phyloP scores from a whole-genome alignment of 2,797 vertebrate genomes.

The Ciconia nigra region DNA sequence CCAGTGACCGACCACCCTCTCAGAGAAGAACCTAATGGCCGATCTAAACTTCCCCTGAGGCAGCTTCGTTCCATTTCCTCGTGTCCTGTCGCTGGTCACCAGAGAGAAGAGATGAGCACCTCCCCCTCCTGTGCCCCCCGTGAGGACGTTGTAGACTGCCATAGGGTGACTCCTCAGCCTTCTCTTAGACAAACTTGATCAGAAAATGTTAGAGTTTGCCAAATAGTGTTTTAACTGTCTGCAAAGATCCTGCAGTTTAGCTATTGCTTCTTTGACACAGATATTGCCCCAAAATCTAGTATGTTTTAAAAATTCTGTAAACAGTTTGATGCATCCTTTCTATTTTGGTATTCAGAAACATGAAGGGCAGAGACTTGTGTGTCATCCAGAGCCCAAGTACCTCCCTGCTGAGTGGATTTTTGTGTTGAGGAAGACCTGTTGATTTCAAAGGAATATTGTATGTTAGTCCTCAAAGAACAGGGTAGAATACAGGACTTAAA shows the following conservation, averaged over 20 bases:
- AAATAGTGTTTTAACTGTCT: not conserved
- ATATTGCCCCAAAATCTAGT: not conserved
- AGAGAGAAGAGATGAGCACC: not conserved
- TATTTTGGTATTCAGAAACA: not conserved
- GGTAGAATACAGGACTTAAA: not conserved
- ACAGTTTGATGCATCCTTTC: not conserved
- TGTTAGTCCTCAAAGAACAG: not conserved
- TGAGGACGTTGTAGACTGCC: not conserved
- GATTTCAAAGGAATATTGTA: not conserved
- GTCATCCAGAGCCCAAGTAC: not conserved
- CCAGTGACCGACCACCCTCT: not conserved
- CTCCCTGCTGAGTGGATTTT: not conserved
- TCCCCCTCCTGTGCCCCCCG: rapidly evolving
- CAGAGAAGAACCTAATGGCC: not conserved
- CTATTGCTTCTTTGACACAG: not conserved
- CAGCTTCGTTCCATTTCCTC: not conserved
- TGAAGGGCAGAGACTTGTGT: not conserved
- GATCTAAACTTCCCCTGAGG: rapidly evolving
- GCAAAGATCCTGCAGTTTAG: not conserved
- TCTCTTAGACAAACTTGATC: not conserved
- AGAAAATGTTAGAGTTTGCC: not conserved
- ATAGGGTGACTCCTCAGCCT: not conserved
- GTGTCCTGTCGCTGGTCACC: rapidly evolving
- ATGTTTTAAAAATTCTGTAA: not conserved
- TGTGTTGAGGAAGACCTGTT: not conserved